Base-by-base conservation (phyloP, 2,888 invertebrate genomes). In the Microctonus hyperodae region DNA sequence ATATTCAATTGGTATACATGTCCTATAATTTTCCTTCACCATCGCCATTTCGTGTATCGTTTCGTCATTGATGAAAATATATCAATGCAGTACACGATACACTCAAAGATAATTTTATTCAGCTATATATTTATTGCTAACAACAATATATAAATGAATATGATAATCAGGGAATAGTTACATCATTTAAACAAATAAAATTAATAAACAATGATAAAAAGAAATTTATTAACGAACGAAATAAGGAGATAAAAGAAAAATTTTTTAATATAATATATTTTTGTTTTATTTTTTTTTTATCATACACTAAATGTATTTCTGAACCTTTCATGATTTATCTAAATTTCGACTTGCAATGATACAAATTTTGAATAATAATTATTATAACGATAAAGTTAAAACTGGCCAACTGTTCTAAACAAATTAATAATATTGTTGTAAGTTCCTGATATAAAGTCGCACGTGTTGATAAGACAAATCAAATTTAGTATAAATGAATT, bases 381-480 rank as follows among this genome's bases (percentile, higher is more conserved):
- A 40, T 51, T 35, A 56, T 22, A 72, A 57, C 61, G 55, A 61
- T 48, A 51, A 73, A 70, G 70, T 75, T 75, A 74, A 67, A 73
- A 72, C 71, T 77, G 74, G 74, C 75, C 77, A 75, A 76, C 69
- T 73, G 74, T 77, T 78, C 72, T 75, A 78, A 72, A 75, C 75
- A 75, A 75, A 74, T 44, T 20, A 6, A 44, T 44, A 20, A 44
- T 76, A 75, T 79, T 77, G 76, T 79, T 76, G 25, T 25, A 76
- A 81, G 80, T 82, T 82, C 80, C 79, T 79, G 78, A 79, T 76
- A 75, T 80, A n/a, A n/a, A 78, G 77, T 79, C 76, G n/a, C 40
- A 79, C 79, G 78, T 78, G 77, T 79, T 79, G 78, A 78, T 74
- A 79, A 81, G 80, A 80, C 78, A 81, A 82, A 82, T 79, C 80